These are phyloP conservation scores for Centruroides vittatus DNA, from an alignment of 1,140 invertebrate species.

Conservation along the genomic window DNA sequence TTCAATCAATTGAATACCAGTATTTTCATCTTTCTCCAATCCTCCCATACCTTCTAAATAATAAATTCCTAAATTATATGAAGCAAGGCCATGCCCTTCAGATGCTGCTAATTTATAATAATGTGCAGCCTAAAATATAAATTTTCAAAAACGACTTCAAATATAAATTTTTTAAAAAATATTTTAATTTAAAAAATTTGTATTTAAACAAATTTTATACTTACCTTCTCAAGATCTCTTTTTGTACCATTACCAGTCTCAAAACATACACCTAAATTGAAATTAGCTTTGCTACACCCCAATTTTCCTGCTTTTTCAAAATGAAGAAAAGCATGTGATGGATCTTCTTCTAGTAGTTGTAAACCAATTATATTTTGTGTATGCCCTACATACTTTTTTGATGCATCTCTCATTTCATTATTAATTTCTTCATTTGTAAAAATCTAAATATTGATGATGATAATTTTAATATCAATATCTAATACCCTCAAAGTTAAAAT, in stretches of 20 bases:
- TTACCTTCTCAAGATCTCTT: constrained; percentile 23
- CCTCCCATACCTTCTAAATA: constrained; percentile 23
- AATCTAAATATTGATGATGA: no score
- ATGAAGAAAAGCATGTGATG: constrained; percentile 17
- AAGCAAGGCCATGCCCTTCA: constrained; percentile 21
- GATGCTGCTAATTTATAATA: constrained; percentile 24
- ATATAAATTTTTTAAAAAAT: background rate
- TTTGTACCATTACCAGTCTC: constrained; percentile 25
- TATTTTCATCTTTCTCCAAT: constrained; percentile 15
- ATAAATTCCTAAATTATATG: constrained; percentile 25
- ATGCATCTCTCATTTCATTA: no score
- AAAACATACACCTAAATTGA: constrained; percentile 28
- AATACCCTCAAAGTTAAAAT: no score
- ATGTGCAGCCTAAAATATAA: constrained; percentile 12
- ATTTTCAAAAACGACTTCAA: background rate
- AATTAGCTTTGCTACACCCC: constrained; percentile 24
- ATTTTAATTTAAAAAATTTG: background rate
- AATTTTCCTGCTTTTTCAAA: constrained; percentile 21
- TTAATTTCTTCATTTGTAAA: no score
- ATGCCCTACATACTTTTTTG: no score
- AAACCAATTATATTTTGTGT: constrained; percentile 2
- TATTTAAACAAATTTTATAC: background rate
- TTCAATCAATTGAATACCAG: constrained; percentile 20
- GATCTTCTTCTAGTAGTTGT: background rate
- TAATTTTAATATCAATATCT: no score